Evolutionary conservation across 2,113 vertebrate genomes (phyloP).

Genomic region (Hippopotamus amphibius): DNA sequence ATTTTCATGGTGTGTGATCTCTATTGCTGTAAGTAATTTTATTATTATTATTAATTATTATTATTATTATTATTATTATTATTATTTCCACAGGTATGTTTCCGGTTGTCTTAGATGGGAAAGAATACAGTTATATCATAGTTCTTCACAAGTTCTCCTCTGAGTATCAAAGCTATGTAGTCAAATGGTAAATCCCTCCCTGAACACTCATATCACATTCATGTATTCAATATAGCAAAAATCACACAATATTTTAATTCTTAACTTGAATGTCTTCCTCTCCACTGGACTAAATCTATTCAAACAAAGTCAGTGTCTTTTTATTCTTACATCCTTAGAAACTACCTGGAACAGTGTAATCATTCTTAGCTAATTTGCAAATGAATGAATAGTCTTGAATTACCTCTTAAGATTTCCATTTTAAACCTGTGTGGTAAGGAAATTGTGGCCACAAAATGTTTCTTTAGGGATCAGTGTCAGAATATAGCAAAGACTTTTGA

Average conservation of each 20-base stretch:
- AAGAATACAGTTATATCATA: not conserved
- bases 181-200: not conserved
- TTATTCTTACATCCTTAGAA: not conserved
- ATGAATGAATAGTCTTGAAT: not conserved
- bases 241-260: not conserved
- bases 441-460: not conserved
- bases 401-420: not conserved
- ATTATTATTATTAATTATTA: no score
- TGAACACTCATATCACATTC: not conserved
- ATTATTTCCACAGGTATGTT: no score
- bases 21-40: no score
- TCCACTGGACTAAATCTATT: not conserved
- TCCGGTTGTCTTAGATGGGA: not conserved
- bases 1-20: no score
- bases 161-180: not conserved
- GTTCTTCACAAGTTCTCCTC: not conserved
- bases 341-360: not conserved
- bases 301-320: not conserved
- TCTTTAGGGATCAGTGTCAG: no score
- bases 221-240: not conserved
- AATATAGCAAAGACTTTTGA: no score
- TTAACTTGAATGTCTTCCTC: not conserved
- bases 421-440: not conserved
- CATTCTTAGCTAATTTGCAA: not conserved
- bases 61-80: no score